Base-by-base conservation (phyloP, 2,888 invertebrate species). In the Lasioglossum zephyrum region DNA sequence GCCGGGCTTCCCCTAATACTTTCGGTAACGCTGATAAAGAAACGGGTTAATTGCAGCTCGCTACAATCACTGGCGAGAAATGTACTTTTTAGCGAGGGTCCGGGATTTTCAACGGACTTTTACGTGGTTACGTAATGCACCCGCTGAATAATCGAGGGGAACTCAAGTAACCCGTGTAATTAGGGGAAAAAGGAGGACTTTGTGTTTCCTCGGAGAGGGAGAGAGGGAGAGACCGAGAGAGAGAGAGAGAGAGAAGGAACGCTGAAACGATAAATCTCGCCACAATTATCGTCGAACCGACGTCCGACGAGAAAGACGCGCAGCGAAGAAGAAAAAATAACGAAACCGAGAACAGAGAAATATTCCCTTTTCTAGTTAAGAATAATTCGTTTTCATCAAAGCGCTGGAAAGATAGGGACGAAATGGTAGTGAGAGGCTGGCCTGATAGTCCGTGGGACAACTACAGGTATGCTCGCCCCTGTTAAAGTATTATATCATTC, bases 401-500 rank as follows among this genome's bases (percentile, higher is more conserved):
- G 77, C 22, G 18, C 26, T 63, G 60, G 39, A 49, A 72, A n/a
- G 53, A 31, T 16, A 66, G 73, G 49, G 39, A 39, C 13, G 49
- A 41, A 57, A 26, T 36, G 60, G 36, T 57, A n/a, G 57, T n/a
- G 53, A 57, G 18, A 73, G 26, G 49, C 16, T 8, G 36, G 44
- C 49, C 63, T 75, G 81, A 84, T 85, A 73, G 82, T 82, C 79
- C 87, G 73, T 53, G 44, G 82, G 73, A 84, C 77, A 72, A 77
- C 80, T 73, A 75, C 84, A 63, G 81, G 73, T 79, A 77, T 63
- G 79, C 80, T 77, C 70, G 81, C 79, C 44, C 53, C 90, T 89
- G 87, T 89, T 90, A 90, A 91, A 91, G 89, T 89, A 89, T 91
- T 91, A 91, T 90, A 91, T 90, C 87, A 88, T 91, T 89, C 87